Conservation (phyloP, 2,888 invertebrate genomes). For the Pecten maximus region DNA sequence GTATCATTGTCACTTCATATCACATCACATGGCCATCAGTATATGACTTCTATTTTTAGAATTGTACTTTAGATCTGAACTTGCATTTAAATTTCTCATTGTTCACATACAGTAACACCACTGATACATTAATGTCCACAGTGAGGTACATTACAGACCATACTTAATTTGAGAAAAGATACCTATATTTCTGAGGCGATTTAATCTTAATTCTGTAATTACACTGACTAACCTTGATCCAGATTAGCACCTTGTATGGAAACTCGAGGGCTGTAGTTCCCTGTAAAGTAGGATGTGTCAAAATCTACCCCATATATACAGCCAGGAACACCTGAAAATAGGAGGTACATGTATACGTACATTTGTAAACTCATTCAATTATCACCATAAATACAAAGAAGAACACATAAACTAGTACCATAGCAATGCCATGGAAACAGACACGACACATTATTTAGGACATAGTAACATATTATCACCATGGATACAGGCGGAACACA, state of each 20-base stretch:
- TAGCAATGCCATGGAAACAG: not conserved
- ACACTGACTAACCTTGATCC: slow-evolving; percentile 55
- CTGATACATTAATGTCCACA: too few species aligned
- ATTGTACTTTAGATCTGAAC: too few species aligned
- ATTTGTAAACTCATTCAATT: not conserved
- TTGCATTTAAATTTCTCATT: too few species aligned
- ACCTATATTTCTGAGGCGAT: too few species aligned
- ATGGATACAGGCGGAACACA: slow-evolving; percentile 69
- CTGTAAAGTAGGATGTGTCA: slow-evolving; percentile 74
- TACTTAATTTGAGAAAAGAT: too few species aligned
- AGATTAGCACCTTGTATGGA: slow-evolving; percentile 71
- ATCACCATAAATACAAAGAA: not conserved
- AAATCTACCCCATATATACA: slow-evolving; percentile 71
- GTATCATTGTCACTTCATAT: too few species aligned
- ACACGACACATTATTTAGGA: not conserved
- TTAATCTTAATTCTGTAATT: too few species aligned
- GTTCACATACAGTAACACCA: too few species aligned
- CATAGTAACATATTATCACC: slow-evolving; percentile 54
- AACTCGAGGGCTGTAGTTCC: slow-evolving; percentile 70
- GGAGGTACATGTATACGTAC: too few species aligned
- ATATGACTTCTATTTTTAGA: too few species aligned
- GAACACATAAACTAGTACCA: not conserved
- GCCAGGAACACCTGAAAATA: slow-evolving; percentile 71
- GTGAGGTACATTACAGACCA: too few species aligned
- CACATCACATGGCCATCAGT: too few species aligned